phyloP scores from a whole-genome alignment of 2,888 invertebrate species.

The Chironomus tentans region DNA sequence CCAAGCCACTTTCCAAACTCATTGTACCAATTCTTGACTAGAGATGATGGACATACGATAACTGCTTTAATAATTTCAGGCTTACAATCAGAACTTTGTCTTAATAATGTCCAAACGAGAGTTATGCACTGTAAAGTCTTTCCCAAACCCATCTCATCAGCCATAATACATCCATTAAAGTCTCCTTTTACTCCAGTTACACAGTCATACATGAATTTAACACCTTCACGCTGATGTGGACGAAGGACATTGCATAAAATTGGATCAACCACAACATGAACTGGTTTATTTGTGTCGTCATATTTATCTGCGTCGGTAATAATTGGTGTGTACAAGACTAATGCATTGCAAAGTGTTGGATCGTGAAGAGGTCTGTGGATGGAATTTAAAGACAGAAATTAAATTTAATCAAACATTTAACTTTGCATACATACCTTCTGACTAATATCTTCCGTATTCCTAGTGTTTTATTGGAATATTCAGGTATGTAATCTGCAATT shows the following conservation, averaged over 20 bases:
- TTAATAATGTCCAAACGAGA: slow-evolving; percentile 84
- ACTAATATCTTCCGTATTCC: slow-evolving; percentile 58
- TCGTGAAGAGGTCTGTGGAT: slow-evolving; percentile 85
- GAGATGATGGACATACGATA: slow-evolving; percentile 92
- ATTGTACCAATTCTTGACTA: slow-evolving; percentile 99
- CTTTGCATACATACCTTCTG: no score
- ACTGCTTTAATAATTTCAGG: slow-evolving; percentile 87
- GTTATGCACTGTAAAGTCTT: slow-evolving; percentile 98
- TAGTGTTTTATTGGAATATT: slow-evolving; percentile 62
- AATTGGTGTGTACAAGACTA: slow-evolving; percentile 76
- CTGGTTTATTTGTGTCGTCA: slow-evolving; percentile 53
- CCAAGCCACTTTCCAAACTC: slow-evolving; percentile 96
- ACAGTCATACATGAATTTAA: slow-evolving; percentile 98
- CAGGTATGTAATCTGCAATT: slow-evolving; percentile 75
- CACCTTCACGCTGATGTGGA: slow-evolving; percentile 98
- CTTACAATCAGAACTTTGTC: slow-evolving; percentile 86
- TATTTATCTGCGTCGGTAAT: slow-evolving; percentile 42
- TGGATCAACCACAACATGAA: slow-evolving; percentile 98
- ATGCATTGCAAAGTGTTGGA: slow-evolving; percentile 83
- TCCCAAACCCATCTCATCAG: slow-evolving; percentile 96
- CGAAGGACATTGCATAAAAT: slow-evolving; percentile 77
- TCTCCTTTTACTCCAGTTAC: slow-evolving; percentile 81
- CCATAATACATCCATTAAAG: slow-evolving; percentile 96
- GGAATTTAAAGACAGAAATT: no score
- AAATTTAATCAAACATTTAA: no score